Percentiles rank a stretch among this genome's conserved stretches.
These are phyloP conservation scores for Cephalotes varians DNA, from an alignment of 2,888 invertebrate species.

Conservation along the genomic window DNA sequence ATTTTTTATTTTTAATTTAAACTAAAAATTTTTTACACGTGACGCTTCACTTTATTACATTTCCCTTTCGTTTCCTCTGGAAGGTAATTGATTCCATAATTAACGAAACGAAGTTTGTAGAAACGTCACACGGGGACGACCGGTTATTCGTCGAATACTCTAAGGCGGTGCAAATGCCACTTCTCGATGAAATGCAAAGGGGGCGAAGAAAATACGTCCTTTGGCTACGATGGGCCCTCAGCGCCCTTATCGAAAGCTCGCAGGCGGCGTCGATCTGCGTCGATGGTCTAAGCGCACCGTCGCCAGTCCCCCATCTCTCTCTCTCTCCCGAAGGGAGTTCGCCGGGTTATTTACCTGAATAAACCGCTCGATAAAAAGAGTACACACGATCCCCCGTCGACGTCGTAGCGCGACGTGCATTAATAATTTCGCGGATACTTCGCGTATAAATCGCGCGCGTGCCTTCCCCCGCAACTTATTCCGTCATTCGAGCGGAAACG, in stretches of 20 bases:
- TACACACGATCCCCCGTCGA: conserved; percentile 25
- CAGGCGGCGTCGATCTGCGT: conserved; percentile 52
- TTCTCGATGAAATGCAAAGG: conserved; percentile 45
- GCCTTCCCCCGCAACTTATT: conserved; percentile 51
- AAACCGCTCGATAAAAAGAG: conserved; percentile 65
- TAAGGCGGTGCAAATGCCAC: conserved; percentile 13
- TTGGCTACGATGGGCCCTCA: conserved; percentile 20
- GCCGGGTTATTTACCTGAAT: conserved; percentile 70
- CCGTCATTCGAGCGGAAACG: conserved; percentile 51
- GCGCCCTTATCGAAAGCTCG: conserved; percentile 52
- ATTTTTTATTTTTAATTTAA: too few species aligned
- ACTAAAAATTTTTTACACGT: background rate
- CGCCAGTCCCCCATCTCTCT: background rate
- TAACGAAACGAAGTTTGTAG: background rate
- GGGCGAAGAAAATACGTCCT: conserved; percentile 41
- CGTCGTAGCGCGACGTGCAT: conserved; percentile 53
- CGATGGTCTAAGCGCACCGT: conserved; percentile 29
- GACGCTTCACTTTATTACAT: background rate
- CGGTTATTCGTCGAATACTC: conserved; percentile 23
- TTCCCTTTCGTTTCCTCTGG: background rate
- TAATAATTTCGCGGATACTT: conserved; percentile 66
- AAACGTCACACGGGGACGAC: background rate
- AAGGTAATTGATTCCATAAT: background rate
- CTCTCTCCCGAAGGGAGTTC: conserved; percentile 23
- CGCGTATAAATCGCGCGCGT: conserved; percentile 57